Base-by-base conservation (phyloP, 2,888 invertebrate genomes). In the Corythucha ciliata region DNA sequence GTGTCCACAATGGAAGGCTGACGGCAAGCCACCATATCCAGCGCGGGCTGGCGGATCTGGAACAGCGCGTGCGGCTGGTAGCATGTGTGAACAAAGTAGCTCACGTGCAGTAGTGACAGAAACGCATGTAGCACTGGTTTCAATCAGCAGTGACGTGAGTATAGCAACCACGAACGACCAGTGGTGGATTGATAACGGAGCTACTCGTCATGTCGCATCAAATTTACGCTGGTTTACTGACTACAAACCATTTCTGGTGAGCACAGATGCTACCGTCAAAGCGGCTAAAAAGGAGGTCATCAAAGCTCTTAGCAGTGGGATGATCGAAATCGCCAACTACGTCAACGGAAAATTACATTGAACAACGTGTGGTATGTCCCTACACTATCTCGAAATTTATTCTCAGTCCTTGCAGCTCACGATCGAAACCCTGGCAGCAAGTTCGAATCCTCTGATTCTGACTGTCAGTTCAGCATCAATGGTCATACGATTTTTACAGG, bases 181-280 rank as follows among this genome's bases (percentile, higher is more conserved):
- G n/a, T 64, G 63, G 64, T 64, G 60, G 61, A 59, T 65, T 6
- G 64, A 65, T 45, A 65, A 63, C 44, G 65, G 62, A 21, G 64
- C 63, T 16, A 64, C 63, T 16, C 63, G 55, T 8, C 63, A 65
- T 47, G 59, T 64, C 25, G 59, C 60, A 4, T 59, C 58, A 47
- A 48, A 59, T 59, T 24, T 44, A 59, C 59, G 29, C 16, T 41
- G 22, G 21, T 48, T 48, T 27, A 40, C 25, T 8, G 20, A 34
- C 2, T 53, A 36, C 20, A 22, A 47, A 33, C 40, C 40, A n/a
- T 53, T 53, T 34, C 22, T 29, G 18, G 41, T 5, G 22, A 49
- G 29, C 33, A 42, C 12, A 33, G 21, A 12, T 16, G 48, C 41
- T 18, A 33, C 29, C 6, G n/a, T n/a, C n/a, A n/a, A n/a, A n/a